These are phyloP conservation scores for Mus pahari DNA, from an alignment of 2,113 vertebrate genomes.

Conservation along the genomic window DNA sequence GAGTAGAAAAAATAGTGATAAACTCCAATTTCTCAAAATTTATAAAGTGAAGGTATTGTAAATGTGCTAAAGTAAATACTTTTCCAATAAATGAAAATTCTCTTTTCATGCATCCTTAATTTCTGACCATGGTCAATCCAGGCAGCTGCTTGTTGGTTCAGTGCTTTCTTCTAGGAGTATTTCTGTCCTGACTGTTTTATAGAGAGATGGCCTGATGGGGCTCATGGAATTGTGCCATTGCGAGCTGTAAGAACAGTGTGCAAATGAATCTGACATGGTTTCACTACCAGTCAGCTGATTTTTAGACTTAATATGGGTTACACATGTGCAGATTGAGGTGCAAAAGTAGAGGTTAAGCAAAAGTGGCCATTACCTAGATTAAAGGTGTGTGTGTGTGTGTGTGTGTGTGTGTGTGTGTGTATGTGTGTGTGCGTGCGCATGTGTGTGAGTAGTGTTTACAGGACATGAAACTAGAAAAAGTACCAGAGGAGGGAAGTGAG, in stretches of 20 bases:
- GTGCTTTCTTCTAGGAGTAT: neutral
- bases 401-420: neutral
- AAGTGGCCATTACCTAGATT: neutral
- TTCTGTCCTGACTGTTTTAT: neutral
- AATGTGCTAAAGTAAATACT: slow-evolving; percentile 16
- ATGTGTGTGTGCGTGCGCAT: neutral
- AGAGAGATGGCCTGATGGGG: neutral
- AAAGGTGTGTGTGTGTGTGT: neutral
- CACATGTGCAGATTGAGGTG: neutral
- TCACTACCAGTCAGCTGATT: neutral
- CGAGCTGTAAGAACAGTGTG: neutral
- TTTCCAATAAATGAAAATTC: neutral
- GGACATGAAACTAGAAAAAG: neutral
- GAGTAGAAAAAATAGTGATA: neutral
- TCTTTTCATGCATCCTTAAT: neutral
- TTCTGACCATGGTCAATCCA: neutral
- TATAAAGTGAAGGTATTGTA: neutral
- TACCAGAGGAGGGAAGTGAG: neutral
- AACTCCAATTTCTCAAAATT: neutral
- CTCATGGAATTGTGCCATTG: neutral
- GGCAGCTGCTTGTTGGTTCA: neutral
- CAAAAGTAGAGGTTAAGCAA: neutral
- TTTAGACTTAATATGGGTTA: neutral
- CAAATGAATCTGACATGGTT: neutral
- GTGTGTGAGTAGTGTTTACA: neutral